These are phyloP conservation scores for Erithacus rubecula DNA, from an alignment of 2,797 vertebrate species.

Conservation along the genomic window DNA sequence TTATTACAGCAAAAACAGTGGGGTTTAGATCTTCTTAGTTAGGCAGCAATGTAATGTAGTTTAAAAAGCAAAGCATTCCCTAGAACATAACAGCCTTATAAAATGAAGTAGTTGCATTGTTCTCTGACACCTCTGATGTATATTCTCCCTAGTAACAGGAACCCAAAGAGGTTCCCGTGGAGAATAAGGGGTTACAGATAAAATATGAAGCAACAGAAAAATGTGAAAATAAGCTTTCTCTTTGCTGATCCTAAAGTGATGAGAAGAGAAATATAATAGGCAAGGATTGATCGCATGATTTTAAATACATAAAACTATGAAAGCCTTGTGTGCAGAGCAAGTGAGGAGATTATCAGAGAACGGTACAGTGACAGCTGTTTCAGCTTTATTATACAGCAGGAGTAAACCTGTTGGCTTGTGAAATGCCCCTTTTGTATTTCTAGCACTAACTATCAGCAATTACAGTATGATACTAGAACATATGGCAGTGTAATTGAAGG, in stretches of 20 bases:
- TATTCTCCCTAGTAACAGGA: background rate
- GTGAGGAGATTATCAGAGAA: background rate
- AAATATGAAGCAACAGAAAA: background rate
- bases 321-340: background rate
- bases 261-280: background rate
- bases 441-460: conserved; percentile 46
- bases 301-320: background rate
- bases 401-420: conserved; percentile 35
- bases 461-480: conserved; percentile 48
- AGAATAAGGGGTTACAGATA: background rate
- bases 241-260: background rate
- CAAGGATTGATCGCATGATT: background rate
- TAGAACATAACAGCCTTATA: conserved; percentile 2
- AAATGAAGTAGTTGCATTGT: conserved; percentile 11
- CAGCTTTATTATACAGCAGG: conserved; percentile 17
- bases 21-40: conserved; percentile 23
- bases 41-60: background rate
- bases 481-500: conserved; percentile 62
- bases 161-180: background rate
- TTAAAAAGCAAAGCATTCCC: conserved; percentile 17
- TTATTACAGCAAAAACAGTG: conserved; percentile 35
- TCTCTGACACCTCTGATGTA: background rate
- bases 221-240: background rate
- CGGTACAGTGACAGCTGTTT: conserved; percentile 7
- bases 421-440: conserved; percentile 59